Base-by-base conservation (phyloP, 2,113 vertebrate species). In the Triplophysa rosa region DNA sequence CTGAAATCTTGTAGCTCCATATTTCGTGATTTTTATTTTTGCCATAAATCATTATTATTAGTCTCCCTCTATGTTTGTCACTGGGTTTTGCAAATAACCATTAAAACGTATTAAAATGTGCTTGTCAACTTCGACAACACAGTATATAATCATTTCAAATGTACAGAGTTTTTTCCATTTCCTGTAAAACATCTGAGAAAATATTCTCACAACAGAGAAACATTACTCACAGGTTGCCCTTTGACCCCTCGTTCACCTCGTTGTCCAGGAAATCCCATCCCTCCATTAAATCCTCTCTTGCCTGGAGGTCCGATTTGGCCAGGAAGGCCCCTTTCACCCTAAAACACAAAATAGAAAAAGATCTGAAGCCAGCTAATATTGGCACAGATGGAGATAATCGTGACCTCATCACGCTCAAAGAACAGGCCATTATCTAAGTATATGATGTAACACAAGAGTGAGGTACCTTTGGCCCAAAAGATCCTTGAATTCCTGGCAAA, bases 401-500 rank as follows among this genome's bases (percentile, higher is more conserved):
- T 12, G 56, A 26, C 29, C 33, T 52, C 13, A 16, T 52, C 49
- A 70, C 12, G 29, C 21, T 17, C 12, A 70, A 37, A 70, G 24
- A 21, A 29, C 14, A 17, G 66, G 0, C 24, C 21, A 54, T 2
- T n/a, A 12, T 45, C 11, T 45, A 40, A 23, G 4, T 24, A 8
- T 37, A 6, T 52, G 14, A 52, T 6, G 49, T 52, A 17, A 58
- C 8, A 49, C 21, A 21, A 33, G 47, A 7, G 52, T 49, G 12
- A 62, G 65, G 6, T 82, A 99, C 98, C 95, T 98, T 98, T 83
- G 94, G 90, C 85, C 98, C 98, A 85, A 94, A 93, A 70, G 91
- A 94, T 67, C 98, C 98, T 87, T 97, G 98, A 87, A 89, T 91
- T 85, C 97, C 97, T 0, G 95, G 96, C 61, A 96, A 93, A 67